These are phyloP conservation scores for Clanis bilineata DNA, from an alignment of 2,888 invertebrate genomes.

Conservation along the genomic window DNA sequence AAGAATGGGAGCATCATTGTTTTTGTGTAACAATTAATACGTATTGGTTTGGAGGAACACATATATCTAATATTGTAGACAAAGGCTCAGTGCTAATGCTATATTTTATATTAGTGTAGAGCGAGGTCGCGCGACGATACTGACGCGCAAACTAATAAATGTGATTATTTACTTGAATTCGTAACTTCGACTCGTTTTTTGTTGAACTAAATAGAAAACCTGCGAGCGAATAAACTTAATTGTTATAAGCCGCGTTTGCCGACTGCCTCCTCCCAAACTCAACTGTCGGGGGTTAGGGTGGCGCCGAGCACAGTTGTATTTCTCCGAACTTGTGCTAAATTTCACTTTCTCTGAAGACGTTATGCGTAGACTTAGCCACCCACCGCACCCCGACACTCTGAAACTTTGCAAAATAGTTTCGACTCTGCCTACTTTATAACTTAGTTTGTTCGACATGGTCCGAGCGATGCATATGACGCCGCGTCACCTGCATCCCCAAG, in stretches of 20 bases:
- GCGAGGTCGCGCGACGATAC: neutral
- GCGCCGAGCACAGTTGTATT: conserved; percentile 68
- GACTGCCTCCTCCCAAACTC: conserved; percentile 59
- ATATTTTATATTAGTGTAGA: neutral
- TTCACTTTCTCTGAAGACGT: conserved; percentile 81
- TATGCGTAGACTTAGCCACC: conserved; percentile 78
- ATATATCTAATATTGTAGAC: neutral
- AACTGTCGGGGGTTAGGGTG: conserved; percentile 52
- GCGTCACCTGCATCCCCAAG: neutral
- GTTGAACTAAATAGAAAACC: conserved; percentile 60
- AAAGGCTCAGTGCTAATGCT: neutral
- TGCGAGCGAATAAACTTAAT: conserved; percentile 78
- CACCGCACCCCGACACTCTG: conserved; percentile 56
- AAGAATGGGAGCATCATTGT: neutral
- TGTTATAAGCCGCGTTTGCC: conserved; percentile 77
- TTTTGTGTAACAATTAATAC: neutral
- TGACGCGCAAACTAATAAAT: neutral
- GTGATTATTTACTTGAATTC: conserved; percentile 23
- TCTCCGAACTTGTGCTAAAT: conserved; percentile 81
- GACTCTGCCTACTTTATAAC: conserved; percentile 37
- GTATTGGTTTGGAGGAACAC: neutral
- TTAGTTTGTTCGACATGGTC: neutral
- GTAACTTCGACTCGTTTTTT: conserved; percentile 46
- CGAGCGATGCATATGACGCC: neutral
- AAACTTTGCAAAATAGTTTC: conserved; percentile 65